phyloP scores from a whole-genome alignment of 2,113 vertebrate species.

The Myotis lucifugus region DNA sequence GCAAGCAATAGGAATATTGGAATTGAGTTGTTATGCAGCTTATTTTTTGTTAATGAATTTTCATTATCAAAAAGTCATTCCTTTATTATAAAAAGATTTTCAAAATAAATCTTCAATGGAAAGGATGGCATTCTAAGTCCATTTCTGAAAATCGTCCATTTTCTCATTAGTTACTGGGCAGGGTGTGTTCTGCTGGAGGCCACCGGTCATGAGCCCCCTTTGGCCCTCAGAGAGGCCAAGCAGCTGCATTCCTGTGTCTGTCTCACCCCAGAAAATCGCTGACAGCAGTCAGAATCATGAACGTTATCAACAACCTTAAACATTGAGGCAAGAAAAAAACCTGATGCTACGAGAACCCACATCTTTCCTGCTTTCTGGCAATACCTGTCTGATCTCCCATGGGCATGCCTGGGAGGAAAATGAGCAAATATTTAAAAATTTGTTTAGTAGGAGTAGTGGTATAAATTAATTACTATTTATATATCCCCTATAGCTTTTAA shows the following conservation, averaged over 20 bases:
- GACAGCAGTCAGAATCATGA: not conserved
- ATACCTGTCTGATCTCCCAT: not conserved
- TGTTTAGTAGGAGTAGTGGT: not conserved
- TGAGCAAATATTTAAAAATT: not conserved
- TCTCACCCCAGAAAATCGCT: not conserved
- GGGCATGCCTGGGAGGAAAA: not conserved
- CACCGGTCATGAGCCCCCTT: not conserved
- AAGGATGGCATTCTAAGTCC: not conserved
- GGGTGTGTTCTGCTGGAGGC: not conserved
- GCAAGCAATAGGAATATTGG: not conserved
- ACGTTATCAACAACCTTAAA: not conserved
- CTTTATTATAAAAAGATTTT: not conserved
- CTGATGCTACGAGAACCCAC: not conserved
- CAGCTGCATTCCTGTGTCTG: not conserved
- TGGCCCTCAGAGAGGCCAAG: not conserved
- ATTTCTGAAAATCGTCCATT: slow-evolving; percentile 13
- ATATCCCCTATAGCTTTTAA: not conserved
- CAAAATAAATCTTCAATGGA: not conserved
- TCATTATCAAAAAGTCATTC: not conserved
- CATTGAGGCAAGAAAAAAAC: not conserved
- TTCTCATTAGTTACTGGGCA: not conserved
- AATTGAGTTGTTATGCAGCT: not conserved
- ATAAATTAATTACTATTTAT: not conserved
- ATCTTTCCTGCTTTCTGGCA: not conserved
- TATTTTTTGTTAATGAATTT: not conserved